These are phyloP conservation scores for Aethina tumida DNA, from an alignment of 1,140 invertebrate genomes.

Conservation along the genomic window DNA sequence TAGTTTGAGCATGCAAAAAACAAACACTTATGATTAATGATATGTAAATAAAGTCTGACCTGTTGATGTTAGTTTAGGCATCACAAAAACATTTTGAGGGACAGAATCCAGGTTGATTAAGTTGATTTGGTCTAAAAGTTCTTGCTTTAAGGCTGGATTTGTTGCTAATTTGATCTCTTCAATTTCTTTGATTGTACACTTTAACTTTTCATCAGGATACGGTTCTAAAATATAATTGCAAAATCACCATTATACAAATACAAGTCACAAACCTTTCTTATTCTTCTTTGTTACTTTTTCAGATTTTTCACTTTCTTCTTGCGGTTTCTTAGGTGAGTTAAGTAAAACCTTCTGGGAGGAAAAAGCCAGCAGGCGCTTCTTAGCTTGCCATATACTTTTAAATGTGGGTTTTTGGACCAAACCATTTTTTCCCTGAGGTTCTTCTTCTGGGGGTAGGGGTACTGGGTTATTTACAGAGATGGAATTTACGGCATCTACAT, in stretches of 20 bases:
- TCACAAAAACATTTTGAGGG: constrained; percentile 1
- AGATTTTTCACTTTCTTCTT: no score
- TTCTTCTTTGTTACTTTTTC: constrained; percentile 18
- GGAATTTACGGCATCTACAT: no score
- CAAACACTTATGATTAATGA: not conserved
- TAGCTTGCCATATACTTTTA: constrained; percentile 23
- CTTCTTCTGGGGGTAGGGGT: no score
- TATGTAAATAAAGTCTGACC: constrained; percentile 2
- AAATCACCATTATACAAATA: constrained; percentile 4
- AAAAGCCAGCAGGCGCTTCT: constrained; percentile 33
- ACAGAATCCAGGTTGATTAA: not conserved
- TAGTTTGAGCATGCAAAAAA: not conserved
- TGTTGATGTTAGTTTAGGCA: not conserved
- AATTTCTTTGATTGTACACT: constrained; percentile 28
- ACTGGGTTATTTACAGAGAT: no score
- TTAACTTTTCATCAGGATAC: constrained; percentile 24
- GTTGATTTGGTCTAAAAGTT: constrained; percentile 6
- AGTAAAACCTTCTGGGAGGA: constrained; percentile 6
- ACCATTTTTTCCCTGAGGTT: constrained; percentile 2
- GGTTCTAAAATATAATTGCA: constrained; percentile 11
- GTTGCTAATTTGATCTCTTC: constrained; percentile 28
- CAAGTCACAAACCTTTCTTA: constrained; percentile 13
- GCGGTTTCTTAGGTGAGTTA: constrained; percentile 4
- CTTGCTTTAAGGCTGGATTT: constrained; percentile 3
- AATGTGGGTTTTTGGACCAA: constrained; percentile 9